A percentile compares a stretch with the other conserved stretches of the same genome.
Evolutionary conservation across 2,888 invertebrate genomes (phyloP).

Genomic region (Eupithecia vulgata): DNA sequence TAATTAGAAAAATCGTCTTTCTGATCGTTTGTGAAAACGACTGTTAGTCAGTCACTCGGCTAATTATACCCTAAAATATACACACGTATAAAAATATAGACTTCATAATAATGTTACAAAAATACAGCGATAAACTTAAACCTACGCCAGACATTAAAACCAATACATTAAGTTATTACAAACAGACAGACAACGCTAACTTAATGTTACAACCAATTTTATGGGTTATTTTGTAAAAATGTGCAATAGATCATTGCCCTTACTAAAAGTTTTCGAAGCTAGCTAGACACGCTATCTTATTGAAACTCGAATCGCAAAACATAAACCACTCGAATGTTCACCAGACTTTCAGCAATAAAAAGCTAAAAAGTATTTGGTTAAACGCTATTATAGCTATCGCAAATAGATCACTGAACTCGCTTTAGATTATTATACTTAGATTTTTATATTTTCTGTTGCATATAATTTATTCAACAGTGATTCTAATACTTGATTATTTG

Average conservation of each 20-base stretch:
- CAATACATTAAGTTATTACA: conserved; percentile 46
- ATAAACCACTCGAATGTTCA: conserved; percentile 32
- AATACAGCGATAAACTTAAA: neutral
- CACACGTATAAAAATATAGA: neutral
- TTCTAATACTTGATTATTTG: neutral
- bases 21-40: neutral
- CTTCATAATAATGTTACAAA: neutral
- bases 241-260: conserved; percentile 70
- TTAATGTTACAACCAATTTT: conserved; percentile 69
- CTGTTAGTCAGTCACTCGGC: neutral
- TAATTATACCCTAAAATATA: neutral
- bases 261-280: conserved; percentile 55
- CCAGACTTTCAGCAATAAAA: conserved; percentile 18
- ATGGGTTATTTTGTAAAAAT: conserved; percentile 78
- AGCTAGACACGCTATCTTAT: conserved; percentile 57
- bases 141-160: conserved; percentile 29
- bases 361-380: conserved; percentile 7
- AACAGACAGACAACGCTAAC: conserved; percentile 54
- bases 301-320: conserved; percentile 45
- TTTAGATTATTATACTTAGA: neutral
- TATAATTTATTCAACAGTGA: neutral
- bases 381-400: conserved; percentile 7
- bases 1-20: neutral
- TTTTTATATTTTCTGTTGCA: neutral
- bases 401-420: conserved; percentile 23